phyloP scores from a whole-genome alignment of 2,888 invertebrate species.

The Nomada lathburiana region DNA sequence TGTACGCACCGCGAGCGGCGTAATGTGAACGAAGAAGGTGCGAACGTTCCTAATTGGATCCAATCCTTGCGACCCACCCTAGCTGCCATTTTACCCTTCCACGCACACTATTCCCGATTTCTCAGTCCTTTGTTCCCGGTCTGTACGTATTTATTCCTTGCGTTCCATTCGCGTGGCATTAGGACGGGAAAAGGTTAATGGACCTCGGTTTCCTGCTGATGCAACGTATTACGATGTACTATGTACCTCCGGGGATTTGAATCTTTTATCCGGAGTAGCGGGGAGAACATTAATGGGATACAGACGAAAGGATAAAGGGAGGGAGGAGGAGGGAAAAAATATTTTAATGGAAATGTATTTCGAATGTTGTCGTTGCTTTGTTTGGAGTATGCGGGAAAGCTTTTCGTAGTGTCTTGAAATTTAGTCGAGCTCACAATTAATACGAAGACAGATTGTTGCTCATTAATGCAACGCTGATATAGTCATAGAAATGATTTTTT shows the following conservation, averaged over 20 bases:
- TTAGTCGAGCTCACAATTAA: too few relatives aligned
- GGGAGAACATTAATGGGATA: neutral
- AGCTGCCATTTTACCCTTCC: too few relatives aligned
- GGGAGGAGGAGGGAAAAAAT: neutral
- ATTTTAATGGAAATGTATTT: neutral
- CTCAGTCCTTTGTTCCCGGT: neutral
- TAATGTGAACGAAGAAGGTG: slow-evolving; percentile 44
- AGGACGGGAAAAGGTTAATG: slow-evolving; percentile 54
- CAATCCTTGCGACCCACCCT: slow-evolving; percentile 16
- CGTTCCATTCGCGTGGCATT: slow-evolving; percentile 17
- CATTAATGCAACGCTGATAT: too few relatives aligned
- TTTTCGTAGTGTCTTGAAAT: neutral
- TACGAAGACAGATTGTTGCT: too few relatives aligned
- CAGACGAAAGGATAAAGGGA: neutral
- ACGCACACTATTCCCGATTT: neutral
- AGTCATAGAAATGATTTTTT: too few relatives aligned
- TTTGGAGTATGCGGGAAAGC: too few relatives aligned
- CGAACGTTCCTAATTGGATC: slow-evolving; percentile 58
- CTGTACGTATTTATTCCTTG: neutral
- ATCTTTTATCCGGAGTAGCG: neutral
- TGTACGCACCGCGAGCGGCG: slow-evolving; percentile 21
- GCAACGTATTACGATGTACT: slow-evolving; percentile 24
- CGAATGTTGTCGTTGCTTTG: too few relatives aligned
- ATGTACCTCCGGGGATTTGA: neutral
- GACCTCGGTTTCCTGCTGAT: slow-evolving; percentile 43